phyloP scores from a whole-genome alignment of 64 coral and sea anemone species.

The Dendronephthya gigantea region DNA sequence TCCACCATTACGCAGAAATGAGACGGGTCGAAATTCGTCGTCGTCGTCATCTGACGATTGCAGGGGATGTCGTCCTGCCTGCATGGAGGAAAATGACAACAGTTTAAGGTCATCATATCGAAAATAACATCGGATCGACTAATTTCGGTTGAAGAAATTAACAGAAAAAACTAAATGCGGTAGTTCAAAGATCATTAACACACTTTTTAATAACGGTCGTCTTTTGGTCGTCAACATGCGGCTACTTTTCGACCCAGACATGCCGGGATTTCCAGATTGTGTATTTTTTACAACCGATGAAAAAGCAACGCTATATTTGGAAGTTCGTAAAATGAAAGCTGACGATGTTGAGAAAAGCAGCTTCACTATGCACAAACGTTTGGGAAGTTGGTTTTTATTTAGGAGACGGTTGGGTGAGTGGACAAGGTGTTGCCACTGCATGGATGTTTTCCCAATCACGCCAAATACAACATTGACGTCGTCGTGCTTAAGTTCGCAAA shows the following conservation, averaged over 20 bases:
- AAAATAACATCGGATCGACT: not conserved
- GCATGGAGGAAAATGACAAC: not conserved
- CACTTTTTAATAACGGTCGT: not conserved
- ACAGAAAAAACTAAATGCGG: too few species aligned
- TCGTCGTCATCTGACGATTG: conserved; percentile 93
- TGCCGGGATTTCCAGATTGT: not conserved
- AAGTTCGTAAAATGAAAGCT: too few species aligned
- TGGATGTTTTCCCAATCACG: too few species aligned
- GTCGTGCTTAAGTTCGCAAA: too few species aligned
- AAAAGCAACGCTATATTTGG: too few species aligned
- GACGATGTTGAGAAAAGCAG: too few species aligned
- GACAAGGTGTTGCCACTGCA: too few species aligned
- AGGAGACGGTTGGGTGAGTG: too few species aligned
- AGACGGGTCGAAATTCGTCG: conserved; percentile 82
- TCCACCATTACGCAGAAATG: conserved; percentile 87
- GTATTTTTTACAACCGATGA: not conserved
- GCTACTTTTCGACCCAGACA: not conserved
- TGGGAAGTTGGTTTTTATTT: too few species aligned
- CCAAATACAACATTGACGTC: too few species aligned
- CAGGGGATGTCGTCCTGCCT: conserved; percentile 86
- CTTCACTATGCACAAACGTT: too few species aligned
- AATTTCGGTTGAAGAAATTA: not conserved
- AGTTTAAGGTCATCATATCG: not conserved
- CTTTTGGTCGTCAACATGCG: too few species aligned
- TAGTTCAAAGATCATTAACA: not conserved